These are phyloP conservation scores for Macheiramphus alcinus DNA, from an alignment of 2,113 vertebrate genomes.

Conservation along the genomic window DNA sequence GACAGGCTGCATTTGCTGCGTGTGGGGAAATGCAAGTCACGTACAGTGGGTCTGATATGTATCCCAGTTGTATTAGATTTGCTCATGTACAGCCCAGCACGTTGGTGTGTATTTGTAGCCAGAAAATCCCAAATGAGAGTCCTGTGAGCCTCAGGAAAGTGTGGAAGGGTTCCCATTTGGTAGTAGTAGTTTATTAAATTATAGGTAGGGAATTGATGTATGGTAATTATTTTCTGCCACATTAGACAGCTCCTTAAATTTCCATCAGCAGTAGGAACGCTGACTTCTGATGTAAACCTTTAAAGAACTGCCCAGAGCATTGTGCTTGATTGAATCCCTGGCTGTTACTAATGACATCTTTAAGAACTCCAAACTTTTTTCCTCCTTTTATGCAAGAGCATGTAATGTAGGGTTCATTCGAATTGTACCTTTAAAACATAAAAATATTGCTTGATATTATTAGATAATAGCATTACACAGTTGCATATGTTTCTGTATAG, in stretches of 20 bases:
- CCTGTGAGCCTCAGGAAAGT: not conserved
- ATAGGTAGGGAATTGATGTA: not conserved
- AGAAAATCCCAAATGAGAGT: not conserved
- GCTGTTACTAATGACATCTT: not conserved
- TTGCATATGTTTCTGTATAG: not conserved
- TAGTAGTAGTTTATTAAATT: not conserved
- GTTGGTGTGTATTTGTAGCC: not conserved
- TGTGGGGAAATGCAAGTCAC: not conserved
- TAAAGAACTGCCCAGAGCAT: not conserved
- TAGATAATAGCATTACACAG: fast-evolving
- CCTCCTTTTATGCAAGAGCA: too few relatives aligned
- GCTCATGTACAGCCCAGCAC: not conserved
- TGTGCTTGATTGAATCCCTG: not conserved
- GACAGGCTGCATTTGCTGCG: not conserved
- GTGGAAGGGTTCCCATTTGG: not conserved
- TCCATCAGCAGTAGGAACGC: not conserved
- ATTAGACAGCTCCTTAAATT: not conserved
- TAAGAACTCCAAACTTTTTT: too few relatives aligned
- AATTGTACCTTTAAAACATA: not conserved
- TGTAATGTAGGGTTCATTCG: too few relatives aligned
- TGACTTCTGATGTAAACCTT: not conserved
- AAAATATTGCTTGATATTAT: not conserved
- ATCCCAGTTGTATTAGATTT: not conserved
- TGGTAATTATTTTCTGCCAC: not conserved
- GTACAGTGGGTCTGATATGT: not conserved